Base-by-base conservation (phyloP, 2,888 invertebrate genomes). In the Trissoscelio sp. region DNA sequence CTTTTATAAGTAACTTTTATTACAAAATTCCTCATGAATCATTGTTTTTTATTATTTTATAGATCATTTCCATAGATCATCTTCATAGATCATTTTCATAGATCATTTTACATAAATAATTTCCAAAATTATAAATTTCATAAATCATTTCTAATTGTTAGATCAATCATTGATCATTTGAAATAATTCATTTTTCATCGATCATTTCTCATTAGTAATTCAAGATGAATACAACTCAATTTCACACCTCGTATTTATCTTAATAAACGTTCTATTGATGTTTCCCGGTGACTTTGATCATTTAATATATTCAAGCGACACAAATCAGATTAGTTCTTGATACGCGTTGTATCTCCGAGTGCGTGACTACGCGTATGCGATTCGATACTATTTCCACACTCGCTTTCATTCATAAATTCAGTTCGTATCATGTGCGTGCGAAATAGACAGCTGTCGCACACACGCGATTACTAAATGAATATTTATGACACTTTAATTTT, bases 321-420 rank as follows among this genome's bases (percentile, higher is more conserved):
- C 34, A 28, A 75, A 67, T 67, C 53, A 53, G 67, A 62, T 62
- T 67, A 67, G 20, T 24, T 53, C 14, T 34, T 39, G 42, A 62
- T 60, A 37, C 60, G 24, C 22, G 39, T 14, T 34, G 46, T 22
- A 70, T 48, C 44, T 42, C 0, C 18, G 3, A 39, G 51, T 57
- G 66, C 66, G 66, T 66, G 70, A 64, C 57, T 79, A 24, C 42
- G 39, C 70, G 57, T 55, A 31, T 79, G 64, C 20, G 39, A 79
- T 79, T 72, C 51, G 57, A 72, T 72, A 79, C 48, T 58, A 79
- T 66, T 79, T 79, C 79, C 18, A 72, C 72, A 44, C 72, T 79
- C 72, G 72, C 79, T 79, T 79, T 79, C 79, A 79, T 79, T 79
- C 79, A 79, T 79, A 66, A 70, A 79, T 66, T 79, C 72, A 64